Evolutionary conservation across 2,797 vertebrate genomes (phyloP).

Genomic region (Coranthus polyacanthus): DNA sequence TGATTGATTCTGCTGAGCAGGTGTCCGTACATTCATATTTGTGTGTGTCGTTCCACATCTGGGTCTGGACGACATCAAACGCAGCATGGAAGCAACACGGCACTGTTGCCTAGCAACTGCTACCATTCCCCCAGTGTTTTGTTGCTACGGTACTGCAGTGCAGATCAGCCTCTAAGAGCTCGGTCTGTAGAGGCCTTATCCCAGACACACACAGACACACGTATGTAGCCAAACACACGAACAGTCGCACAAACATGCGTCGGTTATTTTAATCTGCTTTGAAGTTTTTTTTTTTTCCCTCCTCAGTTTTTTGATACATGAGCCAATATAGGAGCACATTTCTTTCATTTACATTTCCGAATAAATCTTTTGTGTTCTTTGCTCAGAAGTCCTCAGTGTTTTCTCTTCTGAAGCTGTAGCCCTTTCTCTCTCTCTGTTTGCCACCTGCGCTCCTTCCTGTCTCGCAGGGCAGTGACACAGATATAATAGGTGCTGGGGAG

Average conservation of each 20-base stretch:
- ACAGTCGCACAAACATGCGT: neutral
- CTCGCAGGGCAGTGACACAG: constrained; percentile 76
- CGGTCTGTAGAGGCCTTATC: constrained; percentile 75
- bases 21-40: constrained; percentile 19
- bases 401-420: neutral
- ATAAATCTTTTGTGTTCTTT: neutral
- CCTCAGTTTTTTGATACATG: constrained; percentile 4
- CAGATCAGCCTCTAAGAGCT: constrained; percentile 81
- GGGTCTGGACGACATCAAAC: constrained; percentile 77
- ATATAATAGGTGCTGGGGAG: constrained; percentile 73
- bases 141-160: constrained; percentile 85
- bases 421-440: neutral
- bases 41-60: constrained; percentile 72
- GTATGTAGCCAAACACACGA: constrained; percentile 12
- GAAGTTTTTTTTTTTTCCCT: constrained; percentile 19
- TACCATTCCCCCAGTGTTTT: constrained; percentile 83
- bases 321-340: neutral
- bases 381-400: neutral
- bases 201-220: constrained; percentile 58
- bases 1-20: constrained; percentile 56
- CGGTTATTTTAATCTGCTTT: neutral
- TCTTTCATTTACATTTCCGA: neutral
- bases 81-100: constrained; percentile 81
- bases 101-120: constrained; percentile 87
- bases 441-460: constrained; percentile 8